Evolutionary conservation across 2,113 vertebrate species (phyloP).

Genomic region (Circaetus gallicus): DNA sequence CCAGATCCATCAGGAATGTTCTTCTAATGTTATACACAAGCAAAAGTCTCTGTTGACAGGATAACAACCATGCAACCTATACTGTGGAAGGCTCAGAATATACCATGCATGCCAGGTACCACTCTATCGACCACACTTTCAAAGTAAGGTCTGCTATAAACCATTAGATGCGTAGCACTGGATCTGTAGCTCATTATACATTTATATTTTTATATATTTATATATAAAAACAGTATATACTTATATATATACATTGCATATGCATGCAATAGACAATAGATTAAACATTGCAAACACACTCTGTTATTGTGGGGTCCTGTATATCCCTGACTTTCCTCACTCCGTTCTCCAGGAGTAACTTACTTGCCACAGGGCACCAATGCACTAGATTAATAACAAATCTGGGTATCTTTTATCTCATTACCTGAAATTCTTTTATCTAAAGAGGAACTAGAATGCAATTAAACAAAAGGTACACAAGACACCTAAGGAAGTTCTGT

Average conservation of each 20-base stretch:
- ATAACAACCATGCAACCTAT: background rate
- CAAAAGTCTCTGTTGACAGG: background rate
- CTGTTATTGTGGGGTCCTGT: background rate
- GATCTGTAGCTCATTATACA: background rate
- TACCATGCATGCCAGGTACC: background rate
- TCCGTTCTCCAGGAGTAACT: background rate
- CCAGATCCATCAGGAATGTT: background rate
- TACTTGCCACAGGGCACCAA: background rate
- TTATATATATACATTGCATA: accelerated
- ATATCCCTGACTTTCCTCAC: background rate
- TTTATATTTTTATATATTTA: background rate
- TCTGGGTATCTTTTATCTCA: background rate
- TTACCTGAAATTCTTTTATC: background rate
- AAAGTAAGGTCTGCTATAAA: background rate
- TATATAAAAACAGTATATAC: background rate
- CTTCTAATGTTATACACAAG: background rate
- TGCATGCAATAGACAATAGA: background rate
- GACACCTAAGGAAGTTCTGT: background rate
- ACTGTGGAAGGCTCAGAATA: background rate
- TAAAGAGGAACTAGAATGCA: background rate
- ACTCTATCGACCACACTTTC: background rate
- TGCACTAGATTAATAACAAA: background rate
- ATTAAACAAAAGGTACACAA: background rate
- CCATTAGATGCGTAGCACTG: background rate
- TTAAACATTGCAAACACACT: background rate